Percentiles rank a stretch among this genome's conserved stretches.
Evolutionary conservation across 2,797 vertebrate species (phyloP).

Genomic region (Ataeniobius toweri): DNA sequence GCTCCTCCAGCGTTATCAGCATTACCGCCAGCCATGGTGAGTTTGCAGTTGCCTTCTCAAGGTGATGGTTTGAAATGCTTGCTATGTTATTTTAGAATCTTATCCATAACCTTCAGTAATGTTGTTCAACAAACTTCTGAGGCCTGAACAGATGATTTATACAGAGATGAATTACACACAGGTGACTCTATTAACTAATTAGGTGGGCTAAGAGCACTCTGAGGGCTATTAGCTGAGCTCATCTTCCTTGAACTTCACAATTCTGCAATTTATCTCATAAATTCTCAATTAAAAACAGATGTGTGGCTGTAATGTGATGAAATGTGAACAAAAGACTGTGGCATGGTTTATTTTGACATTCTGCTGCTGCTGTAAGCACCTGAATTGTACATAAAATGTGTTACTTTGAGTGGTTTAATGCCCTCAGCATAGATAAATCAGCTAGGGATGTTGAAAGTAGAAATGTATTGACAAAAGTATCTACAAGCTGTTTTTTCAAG

Average conservation of each 20-base stretch:
- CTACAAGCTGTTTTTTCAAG: not conserved
- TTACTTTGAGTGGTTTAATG: constrained; percentile 1
- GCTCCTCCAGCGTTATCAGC: not conserved
- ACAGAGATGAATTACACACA: not conserved
- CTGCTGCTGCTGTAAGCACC: not conserved
- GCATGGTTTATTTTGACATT: not conserved
- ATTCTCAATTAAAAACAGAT: not conserved
- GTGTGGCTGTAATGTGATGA: not conserved
- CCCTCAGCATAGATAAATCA: not conserved
- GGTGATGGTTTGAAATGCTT: not conserved
- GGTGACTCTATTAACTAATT: not conserved
- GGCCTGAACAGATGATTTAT: not conserved
- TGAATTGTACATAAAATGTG: not conserved
- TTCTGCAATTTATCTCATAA: not conserved
- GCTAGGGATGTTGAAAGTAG: not conserved
- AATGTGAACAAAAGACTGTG: not conserved
- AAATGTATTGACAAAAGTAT: not conserved
- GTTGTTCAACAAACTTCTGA: not conserved
- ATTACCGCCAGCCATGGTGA: not conserved
- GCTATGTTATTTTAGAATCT: not conserved
- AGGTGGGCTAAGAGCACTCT: too few relatives aligned
- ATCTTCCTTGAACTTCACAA: not conserved
- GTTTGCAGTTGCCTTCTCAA: not conserved
- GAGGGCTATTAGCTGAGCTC: too few relatives aligned
- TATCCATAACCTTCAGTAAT: not conserved